Conservation (phyloP, 2,113 vertebrate genomes). For the Candoia aspera region DNA sequence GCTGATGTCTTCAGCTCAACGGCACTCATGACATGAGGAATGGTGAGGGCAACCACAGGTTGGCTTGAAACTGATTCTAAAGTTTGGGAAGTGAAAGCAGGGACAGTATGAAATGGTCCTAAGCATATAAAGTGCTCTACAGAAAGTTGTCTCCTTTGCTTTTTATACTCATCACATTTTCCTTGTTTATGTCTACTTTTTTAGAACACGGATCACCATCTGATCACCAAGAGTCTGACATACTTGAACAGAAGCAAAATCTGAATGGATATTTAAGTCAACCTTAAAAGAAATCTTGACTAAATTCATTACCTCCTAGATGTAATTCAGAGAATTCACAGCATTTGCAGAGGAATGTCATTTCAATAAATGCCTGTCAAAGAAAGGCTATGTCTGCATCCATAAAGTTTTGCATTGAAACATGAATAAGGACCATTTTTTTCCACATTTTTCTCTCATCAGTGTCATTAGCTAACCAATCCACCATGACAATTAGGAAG, state of each 20-base stretch:
- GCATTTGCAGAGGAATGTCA: not conserved
- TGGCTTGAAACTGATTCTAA: not conserved
- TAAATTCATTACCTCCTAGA: not conserved
- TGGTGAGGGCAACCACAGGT: not conserved
- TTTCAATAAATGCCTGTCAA: no score
- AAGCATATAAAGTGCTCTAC: not conserved
- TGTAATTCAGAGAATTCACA: not conserved
- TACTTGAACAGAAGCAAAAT: not conserved
- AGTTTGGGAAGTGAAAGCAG: not conserved
- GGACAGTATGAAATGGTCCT: not conserved
- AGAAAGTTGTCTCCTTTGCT: not conserved
- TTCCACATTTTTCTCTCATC: constrained; percentile 11
- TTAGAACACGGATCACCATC: not conserved
- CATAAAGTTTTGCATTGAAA: not conserved
- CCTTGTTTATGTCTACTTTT: not conserved
- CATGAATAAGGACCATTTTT: not conserved
- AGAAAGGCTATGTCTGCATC: no score
- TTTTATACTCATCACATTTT: not conserved
- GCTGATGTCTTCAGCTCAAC: no score
- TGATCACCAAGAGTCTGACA: not conserved
- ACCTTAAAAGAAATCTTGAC: not conserved
- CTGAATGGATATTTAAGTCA: not conserved
- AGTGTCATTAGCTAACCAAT: constrained; percentile 35
- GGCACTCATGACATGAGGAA: no score
- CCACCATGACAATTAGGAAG: constrained; percentile 15